Evolutionary conservation across 2,888 invertebrate genomes (phyloP).

Genomic region (Meiosimyza platycephala): DNA sequence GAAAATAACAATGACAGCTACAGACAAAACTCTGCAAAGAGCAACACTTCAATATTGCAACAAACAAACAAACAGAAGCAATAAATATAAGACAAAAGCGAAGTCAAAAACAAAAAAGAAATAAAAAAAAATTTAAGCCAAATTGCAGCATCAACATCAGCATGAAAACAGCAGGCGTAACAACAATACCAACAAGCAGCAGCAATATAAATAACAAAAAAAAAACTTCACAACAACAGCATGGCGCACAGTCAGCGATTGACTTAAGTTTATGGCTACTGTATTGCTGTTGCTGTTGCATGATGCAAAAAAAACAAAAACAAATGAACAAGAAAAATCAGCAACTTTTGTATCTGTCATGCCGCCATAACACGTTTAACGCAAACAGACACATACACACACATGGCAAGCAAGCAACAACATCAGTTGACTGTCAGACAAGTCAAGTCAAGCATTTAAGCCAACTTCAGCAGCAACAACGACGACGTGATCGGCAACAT

Average conservation of each 20-base stretch:
- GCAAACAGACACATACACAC: too few relatives aligned
- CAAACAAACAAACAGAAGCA: constrained; percentile 10
- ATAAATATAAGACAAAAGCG: neutral
- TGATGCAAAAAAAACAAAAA: neutral
- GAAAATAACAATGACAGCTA: neutral
- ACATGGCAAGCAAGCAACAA: too few relatives aligned
- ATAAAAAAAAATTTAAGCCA: neutral
- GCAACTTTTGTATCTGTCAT: too few relatives aligned
- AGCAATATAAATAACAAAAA: constrained; percentile 7
- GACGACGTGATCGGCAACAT: too few relatives aligned
- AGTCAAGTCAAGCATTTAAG: too few relatives aligned
- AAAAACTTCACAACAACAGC: constrained; percentile 20
- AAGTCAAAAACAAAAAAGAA: neutral
- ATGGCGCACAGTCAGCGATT: constrained; percentile 12
- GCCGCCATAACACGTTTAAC: too few relatives aligned
- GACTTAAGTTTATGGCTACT: constrained; percentile 22
- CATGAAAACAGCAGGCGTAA: constrained; percentile 2
- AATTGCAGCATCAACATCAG: neutral
- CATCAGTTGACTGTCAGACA: too few relatives aligned
- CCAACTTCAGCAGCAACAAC: too few relatives aligned
- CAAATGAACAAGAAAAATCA: neutral
- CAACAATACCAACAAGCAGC: constrained; percentile 18
- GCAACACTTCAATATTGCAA: neutral
- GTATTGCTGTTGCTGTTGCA: constrained; percentile 7
- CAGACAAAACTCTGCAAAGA: neutral